These are phyloP conservation scores for Sphaerodactylus townsendi DNA, from an alignment of 2,113 vertebrate species.

Conservation along the genomic window DNA sequence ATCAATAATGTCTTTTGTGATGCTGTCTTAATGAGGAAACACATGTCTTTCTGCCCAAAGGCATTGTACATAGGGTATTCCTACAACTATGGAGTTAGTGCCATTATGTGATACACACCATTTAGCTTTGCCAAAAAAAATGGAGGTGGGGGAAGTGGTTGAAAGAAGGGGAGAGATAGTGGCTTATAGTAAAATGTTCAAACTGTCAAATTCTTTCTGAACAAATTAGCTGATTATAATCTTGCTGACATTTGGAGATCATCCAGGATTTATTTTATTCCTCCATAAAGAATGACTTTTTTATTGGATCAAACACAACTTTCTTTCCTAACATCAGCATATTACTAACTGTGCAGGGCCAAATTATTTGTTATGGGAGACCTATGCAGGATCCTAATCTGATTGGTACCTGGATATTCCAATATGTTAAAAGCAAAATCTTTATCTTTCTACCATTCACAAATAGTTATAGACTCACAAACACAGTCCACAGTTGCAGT, in stretches of 20 bases:
- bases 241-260: conserved; percentile 62
- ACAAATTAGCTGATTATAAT: conserved; percentile 68
- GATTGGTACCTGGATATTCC: not conserved
- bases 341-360: conserved; percentile 29
- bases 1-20: conserved; percentile 11
- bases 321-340: conserved; percentile 37
- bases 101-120: conserved; percentile 38
- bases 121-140: conserved; percentile 54
- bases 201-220: conserved; percentile 63
- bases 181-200: conserved; percentile 55
- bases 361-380: not conserved
- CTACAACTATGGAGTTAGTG: not conserved
- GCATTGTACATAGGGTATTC: conserved; percentile 52
- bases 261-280: conserved; percentile 44
- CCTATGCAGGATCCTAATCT: not conserved
- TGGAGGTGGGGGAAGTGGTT: not conserved
- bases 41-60: conserved; percentile 49
- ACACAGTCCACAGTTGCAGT: not conserved
- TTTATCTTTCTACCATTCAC: not conserved
- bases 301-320: conserved; percentile 59
- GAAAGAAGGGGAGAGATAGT: conserved; percentile 43
- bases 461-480: not conserved
- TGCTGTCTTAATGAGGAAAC: not conserved
- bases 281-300: conserved; percentile 45
- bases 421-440: not conserved